Base-by-base conservation (phyloP, 1,140 invertebrate genomes). In the Bombyx mori region DNA sequence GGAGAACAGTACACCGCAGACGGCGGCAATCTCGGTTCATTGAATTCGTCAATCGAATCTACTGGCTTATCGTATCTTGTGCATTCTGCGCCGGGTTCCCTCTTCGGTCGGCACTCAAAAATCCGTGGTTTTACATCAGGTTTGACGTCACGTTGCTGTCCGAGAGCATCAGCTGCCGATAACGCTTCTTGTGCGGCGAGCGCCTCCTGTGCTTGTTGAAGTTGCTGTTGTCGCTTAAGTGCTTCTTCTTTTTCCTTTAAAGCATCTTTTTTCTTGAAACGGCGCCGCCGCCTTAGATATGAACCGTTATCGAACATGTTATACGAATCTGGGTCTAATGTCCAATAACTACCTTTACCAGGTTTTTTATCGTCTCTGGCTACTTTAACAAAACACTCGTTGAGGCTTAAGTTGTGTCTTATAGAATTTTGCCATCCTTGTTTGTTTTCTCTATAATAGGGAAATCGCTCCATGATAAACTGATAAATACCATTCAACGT, bases 261-360 rank as follows among this genome's bases (percentile, higher is more conserved):
- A 0, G 94, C 95, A 79, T 98, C 96, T 78, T 98, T 98, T 88
- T 98, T 98, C 89, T 99, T 99, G 87, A 99, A 99, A 3, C 97
- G 92, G 60, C 97, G 90, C 44, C 96, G 89, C 8, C 97, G 91
- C n/a, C 97, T 89, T 60, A 98, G 88, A 77, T 98, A 99, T 8
- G 96, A 97, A 0, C 98, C 98, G 73, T 99, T 98, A 74, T 99
- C 98, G 85, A 99, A 99, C 98, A 99, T 99, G 80, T 99, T 98
- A 74, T 98, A 96, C 0, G 94, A 97, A 75, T 98, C 97, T 0
- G 97, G 98, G 78, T 99, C 97, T 42, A 99, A 86, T 0, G 97
- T 98, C 98, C 98, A 99, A 81, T 98, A 99, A 72, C 95, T 97
- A 2, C 98, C 98, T 84, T 99, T 99, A 0, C 96, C 96, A 0